phyloP scores from a whole-genome alignment of 2,888 invertebrate species.

The Penaeus monodon region DNA sequence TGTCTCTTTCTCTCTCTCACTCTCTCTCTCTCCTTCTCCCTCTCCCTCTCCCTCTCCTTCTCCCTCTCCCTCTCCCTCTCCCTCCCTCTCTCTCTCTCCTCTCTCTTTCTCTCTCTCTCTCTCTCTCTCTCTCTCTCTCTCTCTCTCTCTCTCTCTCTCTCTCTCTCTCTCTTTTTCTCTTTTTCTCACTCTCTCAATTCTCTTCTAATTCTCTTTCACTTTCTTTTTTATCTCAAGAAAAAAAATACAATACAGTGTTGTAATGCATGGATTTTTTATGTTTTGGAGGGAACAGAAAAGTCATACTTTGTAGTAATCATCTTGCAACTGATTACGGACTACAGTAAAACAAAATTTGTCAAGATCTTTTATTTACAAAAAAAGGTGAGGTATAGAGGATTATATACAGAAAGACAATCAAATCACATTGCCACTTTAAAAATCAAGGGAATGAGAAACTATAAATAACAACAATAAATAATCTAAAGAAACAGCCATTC shows the following conservation, averaged over 20 bases:
- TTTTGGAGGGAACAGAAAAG: no score
- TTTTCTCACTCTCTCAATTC: no score
- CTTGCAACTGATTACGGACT: no score
- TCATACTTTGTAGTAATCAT: no score
- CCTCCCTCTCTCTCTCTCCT: constrained; percentile 30
- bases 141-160: constrained; percentile 5
- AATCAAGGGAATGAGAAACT: no score
- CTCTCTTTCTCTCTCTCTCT: constrained; percentile 40
- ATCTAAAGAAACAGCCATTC: neutral
- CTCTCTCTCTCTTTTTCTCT: neutral
- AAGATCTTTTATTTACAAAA: constrained; percentile 35
- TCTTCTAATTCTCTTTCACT: no score
- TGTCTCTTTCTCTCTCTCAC: constrained; percentile 27
- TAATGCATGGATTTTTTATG: no score
- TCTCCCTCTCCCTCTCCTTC: constrained; percentile 32
- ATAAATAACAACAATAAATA: neutral
- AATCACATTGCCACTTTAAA: neutral
- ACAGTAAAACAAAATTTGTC: neutral
- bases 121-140: constrained; percentile 32
- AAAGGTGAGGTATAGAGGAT: constrained; percentile 9
- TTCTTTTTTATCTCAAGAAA: no score
- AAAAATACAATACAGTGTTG: no score
- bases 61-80: neutral
- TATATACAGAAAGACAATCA: constrained; percentile 7
- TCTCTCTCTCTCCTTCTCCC: constrained; percentile 38